Percentiles rank a stretch among this genome's conserved stretches.
These are phyloP conservation scores for Zhengitettix transpicula DNA, from an alignment of 2,888 invertebrate species.

Conservation along the genomic window DNA sequence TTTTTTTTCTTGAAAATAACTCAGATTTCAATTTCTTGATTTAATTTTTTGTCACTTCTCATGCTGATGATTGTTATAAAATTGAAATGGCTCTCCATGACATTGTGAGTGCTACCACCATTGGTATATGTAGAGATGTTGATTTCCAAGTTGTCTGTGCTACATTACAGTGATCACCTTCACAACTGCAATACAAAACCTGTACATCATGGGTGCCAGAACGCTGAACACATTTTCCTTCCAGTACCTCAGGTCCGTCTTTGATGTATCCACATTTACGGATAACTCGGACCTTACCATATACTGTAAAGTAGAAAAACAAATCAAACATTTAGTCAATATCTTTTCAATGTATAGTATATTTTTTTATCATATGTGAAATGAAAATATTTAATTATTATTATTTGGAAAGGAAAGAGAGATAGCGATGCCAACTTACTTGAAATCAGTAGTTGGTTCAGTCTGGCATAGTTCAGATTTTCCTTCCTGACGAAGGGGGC, in stretches of 20 bases:
- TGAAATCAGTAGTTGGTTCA: no score
- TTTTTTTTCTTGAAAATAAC: not conserved
- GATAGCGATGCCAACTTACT: no score
- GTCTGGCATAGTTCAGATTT: no score
- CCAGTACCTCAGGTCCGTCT: constrained; percentile 38
- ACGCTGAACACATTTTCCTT: constrained; percentile 39
- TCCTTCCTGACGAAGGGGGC: no score
- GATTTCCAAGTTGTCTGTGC: not conserved
- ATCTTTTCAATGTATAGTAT: not conserved
- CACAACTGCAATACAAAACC: constrained; percentile 63
- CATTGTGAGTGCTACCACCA: not conserved
- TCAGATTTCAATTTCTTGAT: no score
- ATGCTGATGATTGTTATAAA: no score
- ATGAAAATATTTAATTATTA: no score
- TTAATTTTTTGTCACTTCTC: no score
- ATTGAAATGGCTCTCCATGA: no score
- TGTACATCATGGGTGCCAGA: constrained; percentile 59
- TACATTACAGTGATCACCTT: constrained; percentile 57
- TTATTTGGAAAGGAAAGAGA: no score
- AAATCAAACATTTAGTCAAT: not conserved
- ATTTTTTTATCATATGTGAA: not conserved
- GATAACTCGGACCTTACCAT: constrained; percentile 57
- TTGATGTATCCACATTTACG: constrained; percentile 65
- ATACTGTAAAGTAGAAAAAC: constrained; percentile 42
- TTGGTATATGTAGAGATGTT: not conserved